Evolutionary conservation across 1,140 invertebrate species (phyloP), one percentile per base, ranked within the genome.

Genomic region (Anthonomus grandis): DNA sequence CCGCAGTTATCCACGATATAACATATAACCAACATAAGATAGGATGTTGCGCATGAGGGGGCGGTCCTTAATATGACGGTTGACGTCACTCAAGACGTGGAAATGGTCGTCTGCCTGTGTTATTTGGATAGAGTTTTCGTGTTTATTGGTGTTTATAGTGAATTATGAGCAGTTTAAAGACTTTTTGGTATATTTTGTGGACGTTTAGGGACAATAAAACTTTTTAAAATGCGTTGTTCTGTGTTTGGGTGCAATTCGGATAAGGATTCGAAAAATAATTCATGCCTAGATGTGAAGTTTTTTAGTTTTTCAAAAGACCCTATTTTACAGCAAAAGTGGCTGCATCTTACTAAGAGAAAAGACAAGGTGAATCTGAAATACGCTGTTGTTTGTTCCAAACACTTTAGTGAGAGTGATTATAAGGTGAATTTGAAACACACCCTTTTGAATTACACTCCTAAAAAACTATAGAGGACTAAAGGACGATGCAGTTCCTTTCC

Each of bases 401-500:
- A 58, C 48, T 58, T 58, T 24, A 1, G n/a, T 19, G 47, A 52
- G 21, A 44, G 5, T 42, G 36, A 52, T 34, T 58, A 52, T 13
- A 34, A 51, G 36, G 12, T 37, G 8, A 58, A 52, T 31, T 41
- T 58, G 8, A 58, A 58, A 58, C 47, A 52, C 38, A 27, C 34
- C 19, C 25, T 58, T 25, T 22, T 42, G 6, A 34, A 34, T 17
- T 58, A 58, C 15, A 24, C 8, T 4, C 38, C 48, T 18, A n/a
- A 58, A 52, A 58, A 58, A 58, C 44, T 51, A 31, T 44, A n/a
- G 56, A 1, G 38, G 21, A 25, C 46, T 58, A n/a, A 58, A 52
- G 9, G 19, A 39, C 9, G 56, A 51, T 31, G 48, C 44, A 15
- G 39, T 58, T 24, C 56, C 56, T 39, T 19, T 37, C 2, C 53